A percentile compares a stretch with the other conserved stretches of the same genome.
Evolutionary conservation across 2,113 vertebrate species (phyloP).

Genomic region (Terrapene triunguis): DNA sequence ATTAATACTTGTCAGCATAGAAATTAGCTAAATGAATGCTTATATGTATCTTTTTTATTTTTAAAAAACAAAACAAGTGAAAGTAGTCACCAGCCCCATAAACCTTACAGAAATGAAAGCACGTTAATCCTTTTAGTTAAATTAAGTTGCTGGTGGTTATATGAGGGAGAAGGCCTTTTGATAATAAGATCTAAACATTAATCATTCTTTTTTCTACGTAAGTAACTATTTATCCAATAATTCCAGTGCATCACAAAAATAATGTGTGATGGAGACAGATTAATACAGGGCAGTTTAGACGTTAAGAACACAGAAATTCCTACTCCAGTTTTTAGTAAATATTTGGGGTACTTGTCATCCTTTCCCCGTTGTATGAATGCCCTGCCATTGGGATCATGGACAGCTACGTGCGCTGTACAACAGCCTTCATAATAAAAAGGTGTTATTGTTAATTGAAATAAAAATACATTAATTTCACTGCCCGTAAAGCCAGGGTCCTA

Average conservation of each 20-base stretch:
- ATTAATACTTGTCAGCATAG: background rate
- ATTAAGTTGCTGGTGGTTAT: accelerated
- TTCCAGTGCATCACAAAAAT: background rate
- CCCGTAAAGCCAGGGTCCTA: background rate
- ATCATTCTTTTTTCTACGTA: background rate
- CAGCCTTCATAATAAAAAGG: background rate
- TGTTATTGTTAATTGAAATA: background rate
- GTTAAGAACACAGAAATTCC: background rate
- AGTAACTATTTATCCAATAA: background rate
- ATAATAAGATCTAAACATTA: background rate
- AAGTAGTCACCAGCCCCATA: background rate
- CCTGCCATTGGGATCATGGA: background rate
- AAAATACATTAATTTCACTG: background rate
- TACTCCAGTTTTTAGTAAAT: accelerated
- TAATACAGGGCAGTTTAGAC: accelerated
- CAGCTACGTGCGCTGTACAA: accelerated
- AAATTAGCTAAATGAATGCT: background rate
- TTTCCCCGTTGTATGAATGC: accelerated
- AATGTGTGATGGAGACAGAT: accelerated
- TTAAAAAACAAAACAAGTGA: background rate
- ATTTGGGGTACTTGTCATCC: background rate
- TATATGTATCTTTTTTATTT: background rate
- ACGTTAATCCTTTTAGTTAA: background rate
- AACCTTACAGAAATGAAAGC: background rate
- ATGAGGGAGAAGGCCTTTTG: background rate